Base-by-base conservation (phyloP, 1,140 invertebrate species). In the Heliothis subflexa region DNA sequence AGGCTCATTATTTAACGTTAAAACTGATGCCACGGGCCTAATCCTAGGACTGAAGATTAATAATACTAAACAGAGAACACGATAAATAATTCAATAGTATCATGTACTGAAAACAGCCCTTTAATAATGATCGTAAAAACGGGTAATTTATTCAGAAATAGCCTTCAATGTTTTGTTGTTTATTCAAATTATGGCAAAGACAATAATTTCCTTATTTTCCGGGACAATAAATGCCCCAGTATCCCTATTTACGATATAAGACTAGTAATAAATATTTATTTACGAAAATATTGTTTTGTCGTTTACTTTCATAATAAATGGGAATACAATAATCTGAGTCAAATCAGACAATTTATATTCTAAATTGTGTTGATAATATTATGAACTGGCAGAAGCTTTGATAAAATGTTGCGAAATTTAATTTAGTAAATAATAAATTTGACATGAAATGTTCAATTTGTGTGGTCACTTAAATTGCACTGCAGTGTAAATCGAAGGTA, bases 251-350 rank as follows among this genome's bases (percentile, higher is more conserved):
- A 64, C 61, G 45, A 45, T 45, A 64, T 64, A 33, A 62, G 28
- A 62, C 14, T 33, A 64, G 33, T 18, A 64, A 64, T 64, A 64
- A 64, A 45, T 64, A 64, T 64, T 64, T 64, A 64, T 64, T 64
- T 18, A 47, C 40, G 28, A 64, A 16, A 64, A 47, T 64, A 47
- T 64, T 64, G 33, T 47, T 64, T 18, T 47, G 33, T 11, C 13
- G 45, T 64, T 64, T 64, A 16, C n/a, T 14, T 47, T 0, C 14
- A 16, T 11, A 64, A 18, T 25, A 11, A 11, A 12, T 16, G 61
- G 40, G 16, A 64, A 45, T 2, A 11, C n/a, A 16, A 64, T 64
- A 18, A 64, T 64, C 16, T 40, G n/a, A n/a, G 9, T 16, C 16
- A 10, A 47, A 64, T 62, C n/a, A 40, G 52, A 40, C 28, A 45